phyloP scores from a whole-genome alignment of 2,797 vertebrate species.

The Carapus acus region DNA sequence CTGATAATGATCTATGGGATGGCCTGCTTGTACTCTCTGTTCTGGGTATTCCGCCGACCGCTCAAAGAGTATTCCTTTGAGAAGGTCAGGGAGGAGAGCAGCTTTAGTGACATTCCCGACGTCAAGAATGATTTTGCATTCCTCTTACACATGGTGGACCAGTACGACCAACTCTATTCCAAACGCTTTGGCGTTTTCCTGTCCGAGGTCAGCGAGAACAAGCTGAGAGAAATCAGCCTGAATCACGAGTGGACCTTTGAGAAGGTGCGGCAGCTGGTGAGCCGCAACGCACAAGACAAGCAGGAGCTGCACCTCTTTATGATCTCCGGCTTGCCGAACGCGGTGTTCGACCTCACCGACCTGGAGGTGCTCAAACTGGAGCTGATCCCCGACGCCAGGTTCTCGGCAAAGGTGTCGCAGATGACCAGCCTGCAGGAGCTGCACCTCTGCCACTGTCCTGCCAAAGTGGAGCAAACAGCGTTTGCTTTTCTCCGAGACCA shows the following conservation, averaged over 20 bases:
- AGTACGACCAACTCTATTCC: conserved; percentile 95
- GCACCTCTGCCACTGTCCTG: conserved; percentile 91
- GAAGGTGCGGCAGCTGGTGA: conserved; percentile 87
- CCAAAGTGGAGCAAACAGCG: conserved; percentile 92
- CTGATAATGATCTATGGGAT: conserved; percentile 92
- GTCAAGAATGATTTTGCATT: conserved; percentile 99
- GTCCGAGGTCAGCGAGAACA: conserved; percentile 97
- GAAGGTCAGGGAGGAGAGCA: conserved; percentile 96
- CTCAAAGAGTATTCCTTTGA: conserved; percentile 98
- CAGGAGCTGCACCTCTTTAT: conserved; percentile 93
- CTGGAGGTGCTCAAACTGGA: conserved; percentile 92
- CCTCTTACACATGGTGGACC: conserved; percentile 97
- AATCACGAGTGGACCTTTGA: conserved; percentile 98
- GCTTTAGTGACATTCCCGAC: conserved; percentile 97
- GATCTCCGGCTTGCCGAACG: conserved; percentile 91
- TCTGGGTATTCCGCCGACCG: conserved; percentile 93
- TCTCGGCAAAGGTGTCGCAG: conserved; percentile 92
- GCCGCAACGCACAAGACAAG: conserved; percentile 86
- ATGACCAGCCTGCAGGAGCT: conserved; percentile 94
- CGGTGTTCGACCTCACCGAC: conserved; percentile 92
- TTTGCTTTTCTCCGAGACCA: conserved; percentile 94
- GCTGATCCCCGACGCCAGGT: conserved; percentile 91
- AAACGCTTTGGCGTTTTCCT: conserved; percentile 95
- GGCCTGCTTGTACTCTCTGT: conserved; percentile 91
- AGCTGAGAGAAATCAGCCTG: conserved; percentile 91